Conservation (phyloP, 2,888 invertebrate species). For the Spilosoma lubricipeda region DNA sequence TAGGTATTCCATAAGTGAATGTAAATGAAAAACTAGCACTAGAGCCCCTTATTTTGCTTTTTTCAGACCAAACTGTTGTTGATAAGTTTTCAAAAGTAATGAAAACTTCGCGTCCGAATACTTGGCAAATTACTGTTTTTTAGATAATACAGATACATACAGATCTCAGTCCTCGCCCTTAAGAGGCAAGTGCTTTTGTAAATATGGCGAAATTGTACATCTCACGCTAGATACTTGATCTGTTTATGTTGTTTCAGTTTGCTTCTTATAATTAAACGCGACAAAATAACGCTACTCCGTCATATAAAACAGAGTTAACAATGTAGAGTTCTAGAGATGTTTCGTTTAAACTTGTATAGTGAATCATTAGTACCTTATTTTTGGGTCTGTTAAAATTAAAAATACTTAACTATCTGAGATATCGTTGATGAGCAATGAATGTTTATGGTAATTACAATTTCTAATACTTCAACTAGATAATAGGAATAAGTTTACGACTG, state of each 20-base stretch:
- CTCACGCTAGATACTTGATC: slow-evolving; percentile 70
- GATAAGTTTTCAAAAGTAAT: neutral
- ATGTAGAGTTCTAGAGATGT: slow-evolving; percentile 13
- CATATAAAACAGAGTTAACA: slow-evolving; percentile 32
- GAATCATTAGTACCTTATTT: neutral
- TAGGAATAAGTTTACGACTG: no score
- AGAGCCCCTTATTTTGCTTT: no score
- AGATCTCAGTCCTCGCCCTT: slow-evolving; percentile 44
- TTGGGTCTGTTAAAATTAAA: neutral
- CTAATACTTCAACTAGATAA: neutral
- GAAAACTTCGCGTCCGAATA: neutral
- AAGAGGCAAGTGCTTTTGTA: slow-evolving; percentile 60
- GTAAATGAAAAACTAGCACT: no score
- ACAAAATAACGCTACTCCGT: slow-evolving; percentile 47
- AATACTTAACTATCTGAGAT: neutral
- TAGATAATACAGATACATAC: slow-evolving; percentile 31
- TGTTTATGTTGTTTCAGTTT: slow-evolving; percentile 67
- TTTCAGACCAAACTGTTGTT: neutral
- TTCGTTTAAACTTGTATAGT: neutral
- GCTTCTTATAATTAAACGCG: slow-evolving; percentile 62
- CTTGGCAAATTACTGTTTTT: neutral
- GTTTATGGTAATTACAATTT: neutral
- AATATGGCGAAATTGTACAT: slow-evolving; percentile 68
- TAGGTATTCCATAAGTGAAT: no score
- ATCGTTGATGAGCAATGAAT: neutral